Conservation (phyloP, 2,113 vertebrate species). For the Atherinomorus stipes region DNA sequence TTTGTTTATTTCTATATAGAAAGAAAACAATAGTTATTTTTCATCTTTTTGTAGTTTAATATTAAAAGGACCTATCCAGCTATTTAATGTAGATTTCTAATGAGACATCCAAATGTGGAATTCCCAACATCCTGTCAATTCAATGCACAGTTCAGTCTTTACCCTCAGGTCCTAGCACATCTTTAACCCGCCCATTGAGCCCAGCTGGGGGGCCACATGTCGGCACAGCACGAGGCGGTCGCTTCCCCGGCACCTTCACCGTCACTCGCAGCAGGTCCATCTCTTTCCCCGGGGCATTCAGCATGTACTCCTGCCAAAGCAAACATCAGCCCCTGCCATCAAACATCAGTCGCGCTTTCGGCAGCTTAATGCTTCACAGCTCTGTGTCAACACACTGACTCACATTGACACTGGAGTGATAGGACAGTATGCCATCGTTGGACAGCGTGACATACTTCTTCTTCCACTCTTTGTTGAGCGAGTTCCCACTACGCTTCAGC, state of each 20-base stretch:
- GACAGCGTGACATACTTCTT: slow-evolving; percentile 96
- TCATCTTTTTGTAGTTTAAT: neutral
- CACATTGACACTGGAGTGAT: slow-evolving; percentile 95
- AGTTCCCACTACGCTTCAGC: slow-evolving; percentile 94
- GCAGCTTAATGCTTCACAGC: slow-evolving; percentile 10
- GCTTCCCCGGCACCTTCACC: slow-evolving; percentile 96
- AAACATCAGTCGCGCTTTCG: slow-evolving; percentile 9
- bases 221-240: slow-evolving; percentile 90
- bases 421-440: slow-evolving; percentile 92
- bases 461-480: slow-evolving; percentile 99
- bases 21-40: no score
- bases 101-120: neutral
- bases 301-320: slow-evolving; percentile 89
- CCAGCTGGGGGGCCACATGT: slow-evolving; percentile 87
- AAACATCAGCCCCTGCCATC: slow-evolving; percentile 39
- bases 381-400: slow-evolving; percentile 49
- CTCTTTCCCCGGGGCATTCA: slow-evolving; percentile 94
- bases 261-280: slow-evolving; percentile 95
- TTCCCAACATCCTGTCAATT: neutral
- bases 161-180: slow-evolving; percentile 84
- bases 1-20: neutral
- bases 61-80: neutral
- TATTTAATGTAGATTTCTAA: neutral
- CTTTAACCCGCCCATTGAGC: slow-evolving; percentile 91
- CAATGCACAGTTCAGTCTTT: neutral